Base-by-base conservation (phyloP, 2,113 vertebrate genomes). In the Amia ocellicauda region DNA sequence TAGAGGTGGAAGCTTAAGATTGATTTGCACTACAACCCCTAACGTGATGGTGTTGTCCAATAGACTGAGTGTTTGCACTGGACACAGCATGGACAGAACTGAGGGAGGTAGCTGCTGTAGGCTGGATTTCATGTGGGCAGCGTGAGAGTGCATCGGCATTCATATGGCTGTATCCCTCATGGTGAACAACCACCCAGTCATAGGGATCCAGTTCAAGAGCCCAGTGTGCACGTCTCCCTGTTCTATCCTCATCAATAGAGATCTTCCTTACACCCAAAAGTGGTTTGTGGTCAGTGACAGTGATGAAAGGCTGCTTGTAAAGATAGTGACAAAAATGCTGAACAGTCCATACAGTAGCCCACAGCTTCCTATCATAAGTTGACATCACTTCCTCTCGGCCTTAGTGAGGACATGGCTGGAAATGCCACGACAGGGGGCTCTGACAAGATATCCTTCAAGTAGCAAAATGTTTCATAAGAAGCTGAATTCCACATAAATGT, bases 291-390 rank as follows among this genome's bases (percentile, higher is more conserved):
- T 61, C 42, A 2, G 20, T 61, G 22, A 45, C 26, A 28, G 28
- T 47, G 22, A 61, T 2, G 19, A 61, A 49, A 14, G 20, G 59
- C 41, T 26, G 41, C 22, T 61, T 61, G 59, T 61, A 16, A 7
- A 57, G 23, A 29, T 52, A 73, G 2, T 63, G 55, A 17, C 7
- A 3, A 36, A 69, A 73, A 16, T 63, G 59, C 1, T 10, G 4
- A 24, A 67, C 58, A 23, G 60, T 29, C 71, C 67, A 67, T 20
- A 69, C 29, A 14, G 66, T 50, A 13, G 67, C 67, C 52, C 54
- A 63, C 20, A 68, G 28, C 22, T 73, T 56, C 60, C 45, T 10
- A 19, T 73, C 64, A 29, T 58, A 74, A 8, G 66, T 68, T 1
- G 69, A 43, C 65, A n/a, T n/a, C 66, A 71, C 9, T 14, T 22